These are phyloP conservation scores for Marcusenius ussheri DNA, from an alignment of 2,113 vertebrate species.

Conservation along the genomic window DNA sequence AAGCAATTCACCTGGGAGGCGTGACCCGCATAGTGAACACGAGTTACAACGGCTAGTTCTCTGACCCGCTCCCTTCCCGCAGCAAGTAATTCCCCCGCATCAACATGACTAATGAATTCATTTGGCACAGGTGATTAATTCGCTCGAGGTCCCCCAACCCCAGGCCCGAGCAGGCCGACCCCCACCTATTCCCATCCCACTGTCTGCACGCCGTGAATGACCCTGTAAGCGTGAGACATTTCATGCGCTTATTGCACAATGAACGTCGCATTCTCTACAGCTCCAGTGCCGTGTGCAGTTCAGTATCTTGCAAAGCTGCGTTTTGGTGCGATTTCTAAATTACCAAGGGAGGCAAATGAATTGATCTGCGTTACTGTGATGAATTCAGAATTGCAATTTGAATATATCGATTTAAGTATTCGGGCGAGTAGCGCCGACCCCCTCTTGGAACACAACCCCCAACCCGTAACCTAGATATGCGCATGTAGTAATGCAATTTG, in stretches of 20 bases:
- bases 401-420: constrained; percentile 79
- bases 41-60: not conserved
- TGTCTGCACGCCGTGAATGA: not conserved
- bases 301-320: not conserved
- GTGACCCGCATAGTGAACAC: not conserved
- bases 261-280: not conserved
- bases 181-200: not conserved
- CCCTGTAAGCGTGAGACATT: not conserved
- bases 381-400: constrained; percentile 88
- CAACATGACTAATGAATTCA: constrained; percentile 22
- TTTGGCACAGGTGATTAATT: constrained; percentile 17
- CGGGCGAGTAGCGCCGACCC: constrained; percentile 59
- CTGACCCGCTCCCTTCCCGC: not conserved
- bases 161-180: not conserved
- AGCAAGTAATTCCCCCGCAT: not conserved
- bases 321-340: constrained; percentile 62
- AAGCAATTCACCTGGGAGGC: not conserved
- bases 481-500: not conserved
- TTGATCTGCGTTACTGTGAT: constrained; percentile 79
- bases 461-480: constrained; percentile 40
- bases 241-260: not conserved
- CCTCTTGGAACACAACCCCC: constrained; percentile 52
- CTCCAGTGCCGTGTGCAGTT: not conserved
- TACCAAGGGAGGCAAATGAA: constrained; percentile 71
- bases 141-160: not conserved